phyloP scores from a whole-genome alignment of 2,888 invertebrate genomes.

The Brenthis daphne region DNA sequence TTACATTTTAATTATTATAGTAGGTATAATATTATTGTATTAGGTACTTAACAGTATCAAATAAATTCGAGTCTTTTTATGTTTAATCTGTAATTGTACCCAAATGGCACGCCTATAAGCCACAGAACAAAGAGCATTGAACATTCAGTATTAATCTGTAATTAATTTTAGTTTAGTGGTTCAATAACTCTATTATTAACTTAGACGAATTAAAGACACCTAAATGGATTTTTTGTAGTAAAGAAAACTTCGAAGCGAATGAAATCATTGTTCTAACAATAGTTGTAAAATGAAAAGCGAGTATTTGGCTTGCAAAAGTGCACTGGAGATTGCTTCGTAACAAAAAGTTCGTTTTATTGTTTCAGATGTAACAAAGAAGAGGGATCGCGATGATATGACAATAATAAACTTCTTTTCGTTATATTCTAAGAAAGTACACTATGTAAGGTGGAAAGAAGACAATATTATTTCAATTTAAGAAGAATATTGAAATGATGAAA shows the following conservation, averaged over 20 bases:
- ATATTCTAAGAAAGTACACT: constrained; percentile 32
- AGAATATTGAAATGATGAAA: constrained; percentile 48
- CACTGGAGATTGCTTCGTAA: constrained; percentile 33
- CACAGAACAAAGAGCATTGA: no score
- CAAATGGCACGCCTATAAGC: no score
- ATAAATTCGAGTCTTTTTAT: neutral
- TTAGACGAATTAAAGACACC: constrained; percentile 10
- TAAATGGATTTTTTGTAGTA: constrained; percentile 26
- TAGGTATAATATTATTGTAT: neutral
- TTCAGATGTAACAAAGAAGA: constrained; percentile 53
- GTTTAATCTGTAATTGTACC: neutral
- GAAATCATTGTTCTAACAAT: constrained; percentile 36
- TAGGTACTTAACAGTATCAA: neutral
- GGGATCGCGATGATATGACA: constrained; percentile 48
- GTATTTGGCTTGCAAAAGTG: constrained; percentile 37
- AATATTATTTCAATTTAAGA: constrained; percentile 48
- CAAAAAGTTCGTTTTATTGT: constrained; percentile 51
- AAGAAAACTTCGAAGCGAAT: constrained; percentile 30
- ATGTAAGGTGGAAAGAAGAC: constrained; percentile 46
- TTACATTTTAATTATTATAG: constrained; percentile 7
- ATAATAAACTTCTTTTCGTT: constrained; percentile 46
- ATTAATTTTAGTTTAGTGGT: neutral
- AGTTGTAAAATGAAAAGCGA: constrained; percentile 36
- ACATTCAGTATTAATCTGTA: neutral
- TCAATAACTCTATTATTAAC: neutral